Evolutionary conservation across 2,888 invertebrate species (phyloP).

Genomic region (Cryptus armator): DNA sequence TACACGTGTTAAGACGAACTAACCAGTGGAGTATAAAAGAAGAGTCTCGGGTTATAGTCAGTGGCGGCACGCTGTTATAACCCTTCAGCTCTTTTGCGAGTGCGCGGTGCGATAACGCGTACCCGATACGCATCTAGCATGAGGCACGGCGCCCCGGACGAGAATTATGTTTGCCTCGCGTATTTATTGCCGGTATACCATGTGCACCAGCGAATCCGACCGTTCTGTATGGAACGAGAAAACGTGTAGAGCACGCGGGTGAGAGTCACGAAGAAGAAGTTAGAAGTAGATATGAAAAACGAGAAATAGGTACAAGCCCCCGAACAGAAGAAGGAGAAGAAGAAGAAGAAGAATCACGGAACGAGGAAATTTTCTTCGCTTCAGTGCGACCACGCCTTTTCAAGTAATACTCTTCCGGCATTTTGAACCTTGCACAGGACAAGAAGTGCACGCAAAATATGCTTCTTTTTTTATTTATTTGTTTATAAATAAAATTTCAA

Average conservation of each 20-base stretch:
- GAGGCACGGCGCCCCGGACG: conserved; percentile 76
- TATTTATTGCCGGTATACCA: conserved; percentile 77
- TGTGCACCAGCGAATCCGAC: conserved; percentile 31
- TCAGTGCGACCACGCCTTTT: conserved; percentile 59
- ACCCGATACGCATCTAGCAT: conserved; percentile 81
- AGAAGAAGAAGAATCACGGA: conserved; percentile 34
- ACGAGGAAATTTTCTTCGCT: conserved; percentile 54
- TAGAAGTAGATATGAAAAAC: conserved; percentile 42
- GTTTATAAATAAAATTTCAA: conserved; percentile 8
- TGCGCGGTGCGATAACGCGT: conserved; percentile 76
- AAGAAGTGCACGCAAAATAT: background rate
- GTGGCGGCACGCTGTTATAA: conserved; percentile 42
- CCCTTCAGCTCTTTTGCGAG: conserved; percentile 68
- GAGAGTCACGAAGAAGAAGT: conserved; percentile 51
- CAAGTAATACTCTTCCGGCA: conserved; percentile 55
- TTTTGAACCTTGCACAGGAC: conserved; percentile 38
- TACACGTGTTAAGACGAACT: conserved; percentile 2
- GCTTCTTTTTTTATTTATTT: conserved; percentile 6
- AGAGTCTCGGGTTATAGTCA: conserved; percentile 1
- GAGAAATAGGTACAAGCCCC: conserved; percentile 31
- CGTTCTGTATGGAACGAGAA: conserved; percentile 39
- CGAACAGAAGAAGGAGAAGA: conserved; percentile 20
- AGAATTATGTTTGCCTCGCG: conserved; percentile 76
- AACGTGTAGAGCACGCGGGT: conserved; percentile 53
- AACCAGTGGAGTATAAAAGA: conserved; percentile 1